phyloP scores from a whole-genome alignment of 2,113 vertebrate genomes.

The Siniperca chuatsi region DNA sequence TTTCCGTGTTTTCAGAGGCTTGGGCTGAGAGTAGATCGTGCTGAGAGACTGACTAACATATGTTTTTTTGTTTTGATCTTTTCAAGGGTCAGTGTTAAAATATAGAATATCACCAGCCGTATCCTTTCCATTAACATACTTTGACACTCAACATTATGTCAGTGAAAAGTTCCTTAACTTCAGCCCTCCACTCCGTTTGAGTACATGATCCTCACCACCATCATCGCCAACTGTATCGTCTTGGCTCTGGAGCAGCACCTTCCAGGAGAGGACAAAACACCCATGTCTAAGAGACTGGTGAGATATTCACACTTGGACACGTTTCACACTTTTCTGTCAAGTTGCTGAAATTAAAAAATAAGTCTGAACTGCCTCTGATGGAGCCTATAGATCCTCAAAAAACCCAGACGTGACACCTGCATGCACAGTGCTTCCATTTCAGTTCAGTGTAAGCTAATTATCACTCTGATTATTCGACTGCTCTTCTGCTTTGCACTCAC shows the following conservation, averaged over 20 bases:
- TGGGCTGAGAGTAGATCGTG: background rate
- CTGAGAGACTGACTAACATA: background rate
- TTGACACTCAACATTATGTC: background rate
- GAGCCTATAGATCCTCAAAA: background rate
- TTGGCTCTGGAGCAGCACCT: conserved; percentile 97
- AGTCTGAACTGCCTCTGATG: background rate
- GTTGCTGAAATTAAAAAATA: background rate
- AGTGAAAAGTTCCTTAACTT: conserved; percentile 86
- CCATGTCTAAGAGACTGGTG: conserved; percentile 97
- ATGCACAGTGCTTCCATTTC: background rate
- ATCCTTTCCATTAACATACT: background rate
- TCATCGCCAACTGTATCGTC: conserved; percentile 98
- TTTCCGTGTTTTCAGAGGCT: background rate
- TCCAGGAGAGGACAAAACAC: conserved; percentile 96
- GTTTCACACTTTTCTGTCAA: background rate
- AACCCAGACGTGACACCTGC: background rate
- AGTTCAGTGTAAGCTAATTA: background rate
- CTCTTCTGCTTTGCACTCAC: conserved; percentile 33
- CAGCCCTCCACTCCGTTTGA: conserved; percentile 91
- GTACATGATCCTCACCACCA: conserved; percentile 98
- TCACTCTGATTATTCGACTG: background rate
- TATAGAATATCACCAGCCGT: background rate
- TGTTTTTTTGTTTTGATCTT: background rate
- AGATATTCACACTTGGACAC: conserved; percentile 64
- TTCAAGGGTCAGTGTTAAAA: background rate